Evolutionary conservation across 2,797 vertebrate genomes (phyloP).

Genomic region (Danio jaintianensis): DNA sequence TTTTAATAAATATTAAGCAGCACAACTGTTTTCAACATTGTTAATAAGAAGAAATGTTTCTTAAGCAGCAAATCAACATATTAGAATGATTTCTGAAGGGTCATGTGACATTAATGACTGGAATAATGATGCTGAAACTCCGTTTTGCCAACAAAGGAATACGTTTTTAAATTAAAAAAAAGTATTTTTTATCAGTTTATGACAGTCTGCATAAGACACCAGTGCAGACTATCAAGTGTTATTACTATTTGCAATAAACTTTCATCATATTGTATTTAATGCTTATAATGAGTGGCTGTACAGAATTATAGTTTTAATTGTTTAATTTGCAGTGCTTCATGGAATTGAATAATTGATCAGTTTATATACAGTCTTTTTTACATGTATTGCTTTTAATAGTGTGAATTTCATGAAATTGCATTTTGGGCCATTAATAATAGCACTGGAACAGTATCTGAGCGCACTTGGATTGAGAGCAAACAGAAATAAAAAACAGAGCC

Average conservation of each 20-base stretch:
- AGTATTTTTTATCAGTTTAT: background rate
- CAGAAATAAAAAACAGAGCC: background rate
- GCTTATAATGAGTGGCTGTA: background rate
- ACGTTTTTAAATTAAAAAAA: background rate
- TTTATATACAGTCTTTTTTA: too few relatives aligned
- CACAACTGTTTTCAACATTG: background rate
- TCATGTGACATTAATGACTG: background rate
- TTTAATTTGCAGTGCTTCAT: constrained; percentile 13
- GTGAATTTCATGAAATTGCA: background rate
- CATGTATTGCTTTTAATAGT: too few relatives aligned
- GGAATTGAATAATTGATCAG: too few relatives aligned
- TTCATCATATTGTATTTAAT: background rate
- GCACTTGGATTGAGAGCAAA: background rate
- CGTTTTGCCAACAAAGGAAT: background rate
- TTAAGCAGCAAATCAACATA: background rate
- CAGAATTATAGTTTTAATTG: background rate
- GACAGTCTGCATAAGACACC: background rate
- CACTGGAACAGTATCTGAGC: background rate
- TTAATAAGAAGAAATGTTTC: background rate
- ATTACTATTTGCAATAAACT: too few relatives aligned
- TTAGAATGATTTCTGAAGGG: background rate
- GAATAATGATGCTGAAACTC: too few relatives aligned
- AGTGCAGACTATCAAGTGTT: too few relatives aligned
- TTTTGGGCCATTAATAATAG: background rate
- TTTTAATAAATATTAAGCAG: background rate